These are phyloP conservation scores for Podarcis cretensis DNA, from an alignment of 2,113 vertebrate genomes.

Conservation along the genomic window DNA sequence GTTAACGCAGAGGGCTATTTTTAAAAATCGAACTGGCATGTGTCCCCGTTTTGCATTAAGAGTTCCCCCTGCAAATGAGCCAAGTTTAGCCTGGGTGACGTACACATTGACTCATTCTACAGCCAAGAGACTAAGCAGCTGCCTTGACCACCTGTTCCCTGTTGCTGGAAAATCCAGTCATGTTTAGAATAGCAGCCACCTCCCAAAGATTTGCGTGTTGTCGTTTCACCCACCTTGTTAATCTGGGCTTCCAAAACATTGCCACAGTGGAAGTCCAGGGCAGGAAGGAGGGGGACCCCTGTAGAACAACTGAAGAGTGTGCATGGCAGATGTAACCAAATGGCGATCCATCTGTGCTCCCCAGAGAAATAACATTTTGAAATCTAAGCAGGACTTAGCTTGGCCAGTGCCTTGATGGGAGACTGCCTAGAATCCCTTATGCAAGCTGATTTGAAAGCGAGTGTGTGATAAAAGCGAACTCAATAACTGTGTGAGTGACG, in stretches of 20 bases:
- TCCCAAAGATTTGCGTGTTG: neutral
- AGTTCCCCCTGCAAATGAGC: slow-evolving; percentile 17
- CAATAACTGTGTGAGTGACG: neutral
- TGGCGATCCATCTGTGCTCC: neutral
- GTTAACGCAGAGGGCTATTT: slow-evolving; percentile 2
- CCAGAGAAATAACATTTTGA: neutral
- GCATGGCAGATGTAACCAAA: neutral
- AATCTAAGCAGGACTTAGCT: neutral
- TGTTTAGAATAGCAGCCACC: neutral
- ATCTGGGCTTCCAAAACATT: neutral
- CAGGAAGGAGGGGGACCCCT: neutral
- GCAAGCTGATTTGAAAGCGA: neutral
- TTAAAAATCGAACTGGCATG: neutral
- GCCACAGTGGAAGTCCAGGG: neutral
- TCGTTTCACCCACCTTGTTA: neutral
- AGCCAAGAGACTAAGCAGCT: neutral
- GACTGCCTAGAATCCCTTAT: neutral
- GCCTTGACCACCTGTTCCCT: slow-evolving; percentile 9
- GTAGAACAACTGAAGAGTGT: neutral
- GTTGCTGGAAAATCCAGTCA: neutral
- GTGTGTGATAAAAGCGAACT: neutral
- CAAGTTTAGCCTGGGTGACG: slow-evolving; percentile 22
- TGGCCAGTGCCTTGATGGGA: neutral
- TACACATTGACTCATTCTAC: slow-evolving; percentile 21
- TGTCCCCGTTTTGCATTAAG: neutral